Evolutionary conservation across 2,797 vertebrate species (phyloP).

Genomic region (Chelmon rostratus): DNA sequence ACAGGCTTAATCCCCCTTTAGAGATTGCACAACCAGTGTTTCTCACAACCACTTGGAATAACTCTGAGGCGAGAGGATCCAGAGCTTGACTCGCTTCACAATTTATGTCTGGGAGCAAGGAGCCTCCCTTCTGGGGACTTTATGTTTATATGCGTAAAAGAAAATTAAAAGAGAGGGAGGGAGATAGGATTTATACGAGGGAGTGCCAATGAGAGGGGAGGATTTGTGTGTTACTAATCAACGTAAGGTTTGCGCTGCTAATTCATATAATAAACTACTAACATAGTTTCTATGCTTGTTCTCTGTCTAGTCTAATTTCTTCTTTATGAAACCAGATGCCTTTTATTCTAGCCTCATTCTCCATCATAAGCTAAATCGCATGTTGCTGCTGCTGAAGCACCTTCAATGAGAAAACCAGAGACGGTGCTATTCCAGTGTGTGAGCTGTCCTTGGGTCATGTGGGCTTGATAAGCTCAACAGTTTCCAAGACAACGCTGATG

Average conservation of each 20-base stretch:
- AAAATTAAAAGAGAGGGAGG: slow-evolving; percentile 31
- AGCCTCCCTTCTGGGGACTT: slow-evolving; percentile 64
- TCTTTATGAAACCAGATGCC: slow-evolving; percentile 20
- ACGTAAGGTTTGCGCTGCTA: slow-evolving; percentile 43
- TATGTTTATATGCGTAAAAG: slow-evolving; percentile 58
- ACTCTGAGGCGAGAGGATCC: slow-evolving; percentile 50
- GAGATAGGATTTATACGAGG: slow-evolving; percentile 21
- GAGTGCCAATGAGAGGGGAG: slow-evolving; percentile 34
- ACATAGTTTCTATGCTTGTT: slow-evolving; percentile 13
- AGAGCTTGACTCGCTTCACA: slow-evolving; percentile 45
- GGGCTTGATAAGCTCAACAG: slow-evolving; percentile 61
- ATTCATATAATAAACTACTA: slow-evolving; percentile 38
- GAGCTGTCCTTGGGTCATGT: slow-evolving; percentile 61
- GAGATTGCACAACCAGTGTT: slow-evolving; percentile 76
- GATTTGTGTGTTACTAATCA: slow-evolving; percentile 42
- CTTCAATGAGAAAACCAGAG: slow-evolving; percentile 23
- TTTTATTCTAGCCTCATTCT: slow-evolving; percentile 20
- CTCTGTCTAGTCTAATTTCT: neutral
- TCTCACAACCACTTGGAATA: slow-evolving; percentile 72
- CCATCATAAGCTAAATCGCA: slow-evolving; percentile 28
- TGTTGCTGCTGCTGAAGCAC: slow-evolving; percentile 28
- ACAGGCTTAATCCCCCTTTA: slow-evolving; percentile 76
- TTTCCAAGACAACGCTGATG: slow-evolving; percentile 73
- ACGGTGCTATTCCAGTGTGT: slow-evolving; percentile 30
- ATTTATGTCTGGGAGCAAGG: slow-evolving; percentile 57